These are phyloP conservation scores for Epiblema foenella DNA, from an alignment of 2,888 invertebrate species.

Conservation along the genomic window DNA sequence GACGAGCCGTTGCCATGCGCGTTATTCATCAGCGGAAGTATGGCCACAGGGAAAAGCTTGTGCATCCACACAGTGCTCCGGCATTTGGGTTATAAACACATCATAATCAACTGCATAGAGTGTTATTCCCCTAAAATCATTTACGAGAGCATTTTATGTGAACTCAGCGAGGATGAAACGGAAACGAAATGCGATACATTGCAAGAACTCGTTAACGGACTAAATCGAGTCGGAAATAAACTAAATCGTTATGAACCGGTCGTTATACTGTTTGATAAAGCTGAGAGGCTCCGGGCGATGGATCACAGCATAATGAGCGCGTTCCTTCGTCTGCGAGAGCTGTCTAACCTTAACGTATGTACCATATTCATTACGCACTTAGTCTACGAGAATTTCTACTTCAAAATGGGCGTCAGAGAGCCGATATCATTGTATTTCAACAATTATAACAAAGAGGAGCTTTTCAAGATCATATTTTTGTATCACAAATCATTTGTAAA, in stretches of 20 bases:
- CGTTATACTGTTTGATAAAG: constrained; percentile 91
- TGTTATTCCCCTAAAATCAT: constrained; percentile 91
- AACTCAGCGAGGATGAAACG: constrained; percentile 74
- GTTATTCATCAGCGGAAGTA: constrained; percentile 92
- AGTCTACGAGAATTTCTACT: constrained; percentile 91
- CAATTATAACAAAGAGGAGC: constrained; percentile 91
- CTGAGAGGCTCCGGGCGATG: constrained; percentile 91
- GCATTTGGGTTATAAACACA: constrained; percentile 84
- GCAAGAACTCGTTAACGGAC: constrained; percentile 86
- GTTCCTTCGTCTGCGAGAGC: constrained; percentile 89
- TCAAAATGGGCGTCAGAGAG: constrained; percentile 88
- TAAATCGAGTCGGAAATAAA: constrained; percentile 68
- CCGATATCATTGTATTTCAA: constrained; percentile 91
- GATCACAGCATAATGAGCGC: constrained; percentile 89
- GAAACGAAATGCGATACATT: constrained; percentile 87
- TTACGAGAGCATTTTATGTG: constrained; percentile 89
- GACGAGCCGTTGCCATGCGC: constrained; percentile 88
- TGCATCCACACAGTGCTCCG: constrained; percentile 86
- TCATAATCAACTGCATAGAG: constrained; percentile 91
- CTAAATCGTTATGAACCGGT: constrained; percentile 72
- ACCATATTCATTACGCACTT: constrained; percentile 91
- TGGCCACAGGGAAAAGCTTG: constrained; percentile 93
- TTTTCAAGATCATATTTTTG: constrained; percentile 77
- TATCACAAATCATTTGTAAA: constrained; percentile 67
- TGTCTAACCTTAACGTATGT: constrained; percentile 89